Percentiles rank a stretch among this genome's conserved stretches.
phyloP scores from a whole-genome alignment of 2,888 invertebrate species.

The Notodonta ziczac region DNA sequence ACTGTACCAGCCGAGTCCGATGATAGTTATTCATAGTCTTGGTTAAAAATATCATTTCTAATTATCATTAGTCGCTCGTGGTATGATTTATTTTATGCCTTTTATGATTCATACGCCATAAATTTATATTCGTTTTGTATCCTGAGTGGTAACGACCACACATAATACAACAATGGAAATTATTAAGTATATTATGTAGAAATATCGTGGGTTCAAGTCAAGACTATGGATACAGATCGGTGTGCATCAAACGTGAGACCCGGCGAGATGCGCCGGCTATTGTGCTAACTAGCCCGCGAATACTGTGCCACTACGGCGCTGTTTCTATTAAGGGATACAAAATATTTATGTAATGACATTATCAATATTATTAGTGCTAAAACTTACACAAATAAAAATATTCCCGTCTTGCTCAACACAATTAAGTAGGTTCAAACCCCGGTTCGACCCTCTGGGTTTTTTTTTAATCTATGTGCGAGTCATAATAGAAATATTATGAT shows the following conservation, averaged over 20 bases:
- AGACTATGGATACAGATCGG: conserved; percentile 43
- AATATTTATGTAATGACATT: no score
- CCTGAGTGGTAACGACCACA: background rate
- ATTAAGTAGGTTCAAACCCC: no score
- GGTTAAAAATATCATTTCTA: conserved; percentile 34
- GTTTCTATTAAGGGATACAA: conserved; percentile 15
- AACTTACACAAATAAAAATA: no score
- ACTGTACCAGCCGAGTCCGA: conserved; percentile 46
- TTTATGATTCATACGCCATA: conserved; percentile 7
- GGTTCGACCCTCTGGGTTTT: no score
- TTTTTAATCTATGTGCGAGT: no score
- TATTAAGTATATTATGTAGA: no score
- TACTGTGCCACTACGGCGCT: conserved; percentile 46
- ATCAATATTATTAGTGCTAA: no score
- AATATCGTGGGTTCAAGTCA: background rate
- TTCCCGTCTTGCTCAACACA: no score
- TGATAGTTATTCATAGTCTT: conserved; percentile 54
- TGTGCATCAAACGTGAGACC: conserved; percentile 47
- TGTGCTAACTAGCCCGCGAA: conserved; percentile 56
- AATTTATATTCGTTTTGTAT: background rate
- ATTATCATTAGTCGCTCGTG: conserved; percentile 39
- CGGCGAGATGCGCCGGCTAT: conserved; percentile 45
- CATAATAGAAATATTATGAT: no score
- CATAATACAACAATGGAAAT: background rate
- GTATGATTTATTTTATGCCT: conserved; percentile 36